These are phyloP conservation scores for Lonchura striata DNA, from an alignment of 2,113 vertebrate genomes.

Conservation along the genomic window DNA sequence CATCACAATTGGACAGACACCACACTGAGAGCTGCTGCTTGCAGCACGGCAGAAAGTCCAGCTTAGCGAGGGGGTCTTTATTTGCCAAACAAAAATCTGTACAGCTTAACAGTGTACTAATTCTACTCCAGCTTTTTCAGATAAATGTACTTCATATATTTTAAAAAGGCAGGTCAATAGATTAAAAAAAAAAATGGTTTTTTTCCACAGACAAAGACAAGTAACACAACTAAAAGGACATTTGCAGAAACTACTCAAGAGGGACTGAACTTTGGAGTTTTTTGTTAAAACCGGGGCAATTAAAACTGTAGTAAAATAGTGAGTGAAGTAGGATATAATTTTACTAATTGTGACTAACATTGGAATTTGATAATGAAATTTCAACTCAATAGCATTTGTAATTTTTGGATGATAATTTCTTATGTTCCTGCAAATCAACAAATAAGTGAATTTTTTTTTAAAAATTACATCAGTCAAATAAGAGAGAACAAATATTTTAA, in stretches of 20 bases:
- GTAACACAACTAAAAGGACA: neutral
- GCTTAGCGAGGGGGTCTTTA: neutral
- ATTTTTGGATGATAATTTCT: neutral
- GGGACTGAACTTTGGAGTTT: neutral
- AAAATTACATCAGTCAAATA: neutral
- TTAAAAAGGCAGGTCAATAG: neutral
- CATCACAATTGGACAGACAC: neutral
- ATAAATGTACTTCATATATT: neutral
- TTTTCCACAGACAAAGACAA: neutral
- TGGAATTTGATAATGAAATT: neutral
- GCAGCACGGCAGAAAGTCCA: neutral
- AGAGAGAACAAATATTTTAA: neutral
- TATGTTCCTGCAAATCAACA: neutral
- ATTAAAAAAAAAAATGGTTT: fast-evolving
- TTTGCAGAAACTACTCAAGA: neutral
- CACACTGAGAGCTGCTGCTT: neutral
- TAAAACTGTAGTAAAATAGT: neutral
- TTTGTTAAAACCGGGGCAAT: neutral
- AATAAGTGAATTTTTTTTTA: too few relatives aligned
- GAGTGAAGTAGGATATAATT: neutral
- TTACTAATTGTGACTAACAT: neutral
- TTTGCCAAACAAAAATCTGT: neutral
- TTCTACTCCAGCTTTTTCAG: neutral
- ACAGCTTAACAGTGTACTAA: neutral
- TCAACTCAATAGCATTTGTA: neutral